Percentiles rank a stretch among this genome's conserved stretches.
These are phyloP conservation scores for Drosophila vallismaia DNA, from an alignment of 2,888 invertebrate genomes.

Conservation along the genomic window DNA sequence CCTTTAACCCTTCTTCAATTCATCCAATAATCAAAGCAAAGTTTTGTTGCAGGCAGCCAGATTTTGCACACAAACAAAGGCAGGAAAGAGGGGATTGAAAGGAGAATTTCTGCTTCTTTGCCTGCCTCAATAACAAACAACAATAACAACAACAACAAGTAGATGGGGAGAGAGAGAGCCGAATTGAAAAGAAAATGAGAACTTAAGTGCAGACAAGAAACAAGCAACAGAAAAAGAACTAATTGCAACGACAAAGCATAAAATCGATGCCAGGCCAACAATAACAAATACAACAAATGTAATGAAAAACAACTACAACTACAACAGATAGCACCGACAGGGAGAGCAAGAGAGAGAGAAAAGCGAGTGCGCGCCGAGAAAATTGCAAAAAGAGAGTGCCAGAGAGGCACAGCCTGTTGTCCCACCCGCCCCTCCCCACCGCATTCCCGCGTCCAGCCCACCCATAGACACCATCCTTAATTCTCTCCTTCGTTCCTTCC, in stretches of 20 bases:
- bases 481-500: slow-evolving; percentile 44
- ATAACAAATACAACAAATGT: slow-evolving; percentile 36
- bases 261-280: slow-evolving; percentile 74
- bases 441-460: slow-evolving; percentile 50
- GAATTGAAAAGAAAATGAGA: slow-evolving; percentile 25
- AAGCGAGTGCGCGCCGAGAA: slow-evolving; percentile 70
- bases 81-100: slow-evolving; percentile 16
- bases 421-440: slow-evolving; percentile 22
- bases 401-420: slow-evolving; percentile 63
- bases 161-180: slow-evolving; percentile 12
- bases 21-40: slow-evolving; percentile 56
- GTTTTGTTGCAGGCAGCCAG: background rate
- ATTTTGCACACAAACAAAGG: background rate
- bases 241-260: slow-evolving; percentile 79
- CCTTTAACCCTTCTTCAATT: background rate
- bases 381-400: slow-evolving; percentile 59
- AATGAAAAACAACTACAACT: slow-evolving; percentile 16
- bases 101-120: slow-evolving; percentile 5
- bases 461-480: slow-evolving; percentile 6
- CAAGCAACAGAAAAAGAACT: slow-evolving; percentile 60
- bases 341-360: slow-evolving; percentile 29
- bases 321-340: slow-evolving; percentile 32
- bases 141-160: slow-evolving; percentile 38
- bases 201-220: slow-evolving; percentile 48
- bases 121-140: slow-evolving; percentile 30